These are phyloP conservation scores for Trichogramma dendrolimi DNA, from an alignment of 2,888 invertebrate species.

Conservation along the genomic window DNA sequence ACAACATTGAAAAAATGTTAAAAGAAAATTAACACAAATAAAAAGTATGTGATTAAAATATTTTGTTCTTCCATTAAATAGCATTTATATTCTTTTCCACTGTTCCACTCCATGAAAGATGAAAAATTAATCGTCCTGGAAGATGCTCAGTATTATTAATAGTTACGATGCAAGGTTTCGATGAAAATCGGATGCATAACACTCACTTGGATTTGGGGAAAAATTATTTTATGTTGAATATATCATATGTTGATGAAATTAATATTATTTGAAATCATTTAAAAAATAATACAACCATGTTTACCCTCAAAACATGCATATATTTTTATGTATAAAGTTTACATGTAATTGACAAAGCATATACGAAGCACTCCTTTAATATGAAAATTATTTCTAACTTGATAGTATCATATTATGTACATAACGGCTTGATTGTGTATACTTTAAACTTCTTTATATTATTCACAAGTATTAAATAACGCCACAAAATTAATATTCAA, in stretches of 20 bases:
- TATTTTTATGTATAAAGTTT: slow-evolving; percentile 16
- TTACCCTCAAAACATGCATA: slow-evolving; percentile 18
- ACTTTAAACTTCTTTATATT: slow-evolving; percentile 23
- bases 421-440: slow-evolving; percentile 12
- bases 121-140: no score
- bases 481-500: neutral
- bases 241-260: slow-evolving; percentile 1
- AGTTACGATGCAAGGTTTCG: no score
- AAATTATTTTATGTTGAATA: neutral
- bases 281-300: slow-evolving; percentile 8
- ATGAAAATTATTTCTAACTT: slow-evolving; percentile 15
- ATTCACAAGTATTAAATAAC: slow-evolving; percentile 18
- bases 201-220: no score
- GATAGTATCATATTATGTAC: slow-evolving; percentile 20
- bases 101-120: no score
- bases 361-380: slow-evolving; percentile 18
- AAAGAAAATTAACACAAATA: slow-evolving; percentile 25
- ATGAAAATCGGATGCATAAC: no score
- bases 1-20: slow-evolving; percentile 19
- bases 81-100: no score
- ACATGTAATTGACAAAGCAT: slow-evolving; percentile 23
- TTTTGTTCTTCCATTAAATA: slow-evolving; percentile 18
- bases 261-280: neutral
- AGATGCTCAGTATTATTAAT: no score
- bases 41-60: slow-evolving; percentile 22